phyloP scores from a whole-genome alignment of 1,140 invertebrate genomes.

The Lysiphlebus fabarum region DNA sequence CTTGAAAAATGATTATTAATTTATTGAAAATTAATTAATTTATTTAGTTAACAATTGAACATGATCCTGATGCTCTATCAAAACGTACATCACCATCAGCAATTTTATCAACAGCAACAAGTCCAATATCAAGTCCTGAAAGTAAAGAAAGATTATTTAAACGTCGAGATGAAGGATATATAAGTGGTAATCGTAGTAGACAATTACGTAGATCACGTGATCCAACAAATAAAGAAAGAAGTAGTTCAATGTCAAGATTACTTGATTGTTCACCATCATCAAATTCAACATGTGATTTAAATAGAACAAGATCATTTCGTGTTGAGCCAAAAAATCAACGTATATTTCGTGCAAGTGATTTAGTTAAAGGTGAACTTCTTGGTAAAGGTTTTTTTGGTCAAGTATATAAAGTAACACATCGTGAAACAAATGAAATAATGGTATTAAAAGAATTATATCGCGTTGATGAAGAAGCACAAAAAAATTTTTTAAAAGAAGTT shows the following conservation, averaged over 20 bases:
- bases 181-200: slow-evolving; percentile 57
- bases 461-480: slow-evolving; percentile 90
- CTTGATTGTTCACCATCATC: slow-evolving; percentile 63
- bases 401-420: slow-evolving; percentile 86
- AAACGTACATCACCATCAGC: slow-evolving; percentile 47
- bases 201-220: slow-evolving; percentile 58
- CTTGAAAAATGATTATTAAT: slow-evolving; percentile 16
- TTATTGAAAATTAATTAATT: slow-evolving; percentile 19
- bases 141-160: slow-evolving; percentile 67
- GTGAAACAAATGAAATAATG: slow-evolving; percentile 88
- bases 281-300: slow-evolving; percentile 65
- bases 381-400: slow-evolving; percentile 93
- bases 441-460: slow-evolving; percentile 91
- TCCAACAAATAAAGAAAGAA: slow-evolving; percentile 70
- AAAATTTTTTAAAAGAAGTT: slow-evolving; percentile 91
- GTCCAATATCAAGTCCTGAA: slow-evolving; percentile 49
- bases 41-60: slow-evolving; percentile 78
- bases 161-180: slow-evolving; percentile 65
- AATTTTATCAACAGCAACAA: slow-evolving; percentile 44
- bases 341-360: slow-evolving; percentile 85
- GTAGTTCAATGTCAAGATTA: slow-evolving; percentile 79
- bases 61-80: slow-evolving; percentile 75
- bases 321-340: slow-evolving; percentile 76
- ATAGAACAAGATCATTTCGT: slow-evolving; percentile 82
- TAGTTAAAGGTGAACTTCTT: slow-evolving; percentile 83